Evolutionary conservation across 2,113 vertebrate species (phyloP), one percentile per base, ranked within the genome.

Genomic region (cattle (Bos taurus)): DNA sequence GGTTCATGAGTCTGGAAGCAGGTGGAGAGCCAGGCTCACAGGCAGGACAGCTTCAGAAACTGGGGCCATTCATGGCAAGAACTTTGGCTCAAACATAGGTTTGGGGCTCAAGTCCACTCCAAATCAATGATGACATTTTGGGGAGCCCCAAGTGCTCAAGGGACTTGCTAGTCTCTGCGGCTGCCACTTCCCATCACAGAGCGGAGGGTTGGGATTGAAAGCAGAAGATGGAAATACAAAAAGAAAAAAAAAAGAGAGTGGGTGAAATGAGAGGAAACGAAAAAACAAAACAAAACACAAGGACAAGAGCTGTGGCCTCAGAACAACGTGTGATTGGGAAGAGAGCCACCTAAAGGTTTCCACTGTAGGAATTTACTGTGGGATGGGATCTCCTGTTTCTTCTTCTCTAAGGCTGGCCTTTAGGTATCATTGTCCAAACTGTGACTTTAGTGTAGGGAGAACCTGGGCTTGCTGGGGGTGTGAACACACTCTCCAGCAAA

Each of bases 331-430:
- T 13, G 4, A 4, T 11, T 74, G 23, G 16, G 13, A 10, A 52
- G 26, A 2, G 15, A 2, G 46, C 54, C 19, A 50, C 40, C 3
- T 13, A 50, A 17, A 86, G 12, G 2, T 71, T 52, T 59, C 50
- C 12, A 6, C 0, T 25, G 43, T 8, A 23, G 10, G 52, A 8
- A 30, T 59, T 57, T 1, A 2, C 43, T 16, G 10, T 1, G 4
- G 3, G 40, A 86, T 4, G 4, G 36, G 43, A 19, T 40, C 10
- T 80, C 48, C 36, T 30, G 36, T 90, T 7, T 6, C 4, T n/a
- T 50, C 36, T 28, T 25, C 67, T 67, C 48, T 16, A 8, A 36
- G 52, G n/a, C 52, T 74, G n/a, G 19, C 33, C 46, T 62, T 64
- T 43, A 94, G 87, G 74, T 46, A 6, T 19, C 2, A 2, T 26